Evolutionary conservation across 2,113 vertebrate species (phyloP).

Genomic region (Pelecanoides urinatrix): DNA sequence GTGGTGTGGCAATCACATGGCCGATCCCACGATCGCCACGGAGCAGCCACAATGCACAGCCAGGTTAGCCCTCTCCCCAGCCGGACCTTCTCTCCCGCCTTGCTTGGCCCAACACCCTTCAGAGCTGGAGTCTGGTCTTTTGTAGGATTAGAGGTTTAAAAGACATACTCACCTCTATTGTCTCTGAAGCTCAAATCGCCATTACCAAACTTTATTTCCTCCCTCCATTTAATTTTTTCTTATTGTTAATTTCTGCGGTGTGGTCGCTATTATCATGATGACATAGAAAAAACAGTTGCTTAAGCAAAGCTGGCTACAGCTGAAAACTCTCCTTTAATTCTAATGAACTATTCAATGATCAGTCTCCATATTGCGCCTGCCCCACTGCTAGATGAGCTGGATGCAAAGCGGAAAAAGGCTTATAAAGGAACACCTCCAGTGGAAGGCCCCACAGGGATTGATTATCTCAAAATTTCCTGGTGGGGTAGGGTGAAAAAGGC

Average conservation of each 20-base stretch:
- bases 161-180: neutral
- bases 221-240: neutral
- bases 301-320: neutral
- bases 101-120: neutral
- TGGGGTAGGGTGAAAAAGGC: neutral
- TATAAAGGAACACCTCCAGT: neutral
- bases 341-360: neutral
- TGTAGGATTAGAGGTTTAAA: neutral
- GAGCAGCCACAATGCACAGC: neutral
- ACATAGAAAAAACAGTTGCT: neutral
- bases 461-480: neutral
- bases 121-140: neutral
- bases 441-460: neutral
- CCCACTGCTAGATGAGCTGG: neutral
- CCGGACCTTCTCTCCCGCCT: neutral
- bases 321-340: neutral
- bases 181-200: neutral
- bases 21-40: rapidly evolving
- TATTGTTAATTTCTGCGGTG: neutral
- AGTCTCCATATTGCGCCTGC: neutral
- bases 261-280: neutral
- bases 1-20: neutral
- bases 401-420: neutral
- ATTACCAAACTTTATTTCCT: neutral
- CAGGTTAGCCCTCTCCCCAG: neutral